Conservation (phyloP, 2,797 vertebrate genomes). For the Hyperoplus immaculatus region DNA sequence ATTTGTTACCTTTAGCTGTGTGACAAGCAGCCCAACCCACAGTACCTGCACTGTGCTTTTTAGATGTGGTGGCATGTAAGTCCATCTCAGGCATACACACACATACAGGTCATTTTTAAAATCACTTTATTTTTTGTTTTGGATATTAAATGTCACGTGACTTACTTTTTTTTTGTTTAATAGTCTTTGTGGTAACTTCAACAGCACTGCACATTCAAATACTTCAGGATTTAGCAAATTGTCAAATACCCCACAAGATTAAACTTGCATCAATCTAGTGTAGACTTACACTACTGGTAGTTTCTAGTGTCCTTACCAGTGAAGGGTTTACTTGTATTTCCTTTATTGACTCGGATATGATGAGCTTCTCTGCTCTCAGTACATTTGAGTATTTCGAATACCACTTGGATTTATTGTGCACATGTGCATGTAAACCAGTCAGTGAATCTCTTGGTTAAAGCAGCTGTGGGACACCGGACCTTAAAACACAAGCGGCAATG, state of each 20-base stretch:
- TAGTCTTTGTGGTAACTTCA: background rate
- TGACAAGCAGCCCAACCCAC: background rate
- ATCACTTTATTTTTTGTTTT: constrained; percentile 39
- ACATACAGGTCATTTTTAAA: background rate
- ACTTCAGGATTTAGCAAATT: background rate
- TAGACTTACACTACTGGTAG: background rate
- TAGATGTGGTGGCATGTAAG: background rate
- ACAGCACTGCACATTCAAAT: background rate
- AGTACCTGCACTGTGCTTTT: background rate
- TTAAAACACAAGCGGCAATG: constrained; percentile 25
- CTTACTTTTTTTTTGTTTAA: background rate
- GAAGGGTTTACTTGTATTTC: background rate
- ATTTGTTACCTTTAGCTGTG: background rate
- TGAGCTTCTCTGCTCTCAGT: background rate
- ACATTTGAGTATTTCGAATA: constrained; percentile 5
- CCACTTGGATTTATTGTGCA: constrained; percentile 16
- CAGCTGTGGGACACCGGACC: background rate
- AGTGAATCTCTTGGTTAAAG: constrained; percentile 15
- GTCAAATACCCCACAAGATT: background rate
- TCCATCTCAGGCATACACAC: background rate
- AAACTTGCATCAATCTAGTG: background rate
- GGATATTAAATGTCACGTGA: background rate
- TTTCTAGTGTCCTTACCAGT: background rate
- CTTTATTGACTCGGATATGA: background rate
- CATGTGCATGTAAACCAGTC: constrained; percentile 26